phyloP scores from a whole-genome alignment of 2,113 vertebrate genomes.

The Oxyura jamaicensis region DNA sequence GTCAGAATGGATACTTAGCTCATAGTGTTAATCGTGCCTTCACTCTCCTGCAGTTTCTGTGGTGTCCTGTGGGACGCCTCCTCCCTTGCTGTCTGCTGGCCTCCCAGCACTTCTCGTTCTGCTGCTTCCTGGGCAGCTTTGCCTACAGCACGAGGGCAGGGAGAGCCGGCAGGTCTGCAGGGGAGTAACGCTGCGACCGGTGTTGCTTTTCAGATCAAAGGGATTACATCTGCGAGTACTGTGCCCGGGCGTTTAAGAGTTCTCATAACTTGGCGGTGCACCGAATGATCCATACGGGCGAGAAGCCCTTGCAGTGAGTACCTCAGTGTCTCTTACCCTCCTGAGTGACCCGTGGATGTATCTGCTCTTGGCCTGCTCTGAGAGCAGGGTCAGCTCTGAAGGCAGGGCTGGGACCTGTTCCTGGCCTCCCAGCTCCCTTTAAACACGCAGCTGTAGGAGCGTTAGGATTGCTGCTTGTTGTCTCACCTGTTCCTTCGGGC shows the following conservation, averaged over 20 bases:
- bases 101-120: not conserved
- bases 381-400: not conserved
- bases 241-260: constrained; percentile 97
- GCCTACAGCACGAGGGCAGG: not conserved
- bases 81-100: not conserved
- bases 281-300: constrained; percentile 98
- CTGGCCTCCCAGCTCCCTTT: not conserved
- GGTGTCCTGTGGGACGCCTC: not conserved
- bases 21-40: not conserved
- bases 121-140: not conserved
- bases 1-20: not conserved
- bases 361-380: fast-evolving
- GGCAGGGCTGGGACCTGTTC: not conserved
- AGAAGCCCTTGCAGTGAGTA: constrained; percentile 97
- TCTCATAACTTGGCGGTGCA: constrained; percentile 98
- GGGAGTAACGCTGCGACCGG: not conserved
- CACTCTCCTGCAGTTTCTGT: not conserved
- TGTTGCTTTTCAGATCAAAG: constrained; percentile 85
- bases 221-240: constrained; percentile 99
- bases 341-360: not conserved
- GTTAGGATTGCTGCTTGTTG: not conserved
- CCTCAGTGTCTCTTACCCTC: not conserved
- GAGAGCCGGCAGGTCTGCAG: not conserved
- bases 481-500: not conserved
- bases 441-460: fast-evolving